Percentiles rank a stretch among this genome's conserved stretches.
Evolutionary conservation across 1,140 invertebrate genomes (phyloP).

Genomic region (Cydia fagiglandana): DNA sequence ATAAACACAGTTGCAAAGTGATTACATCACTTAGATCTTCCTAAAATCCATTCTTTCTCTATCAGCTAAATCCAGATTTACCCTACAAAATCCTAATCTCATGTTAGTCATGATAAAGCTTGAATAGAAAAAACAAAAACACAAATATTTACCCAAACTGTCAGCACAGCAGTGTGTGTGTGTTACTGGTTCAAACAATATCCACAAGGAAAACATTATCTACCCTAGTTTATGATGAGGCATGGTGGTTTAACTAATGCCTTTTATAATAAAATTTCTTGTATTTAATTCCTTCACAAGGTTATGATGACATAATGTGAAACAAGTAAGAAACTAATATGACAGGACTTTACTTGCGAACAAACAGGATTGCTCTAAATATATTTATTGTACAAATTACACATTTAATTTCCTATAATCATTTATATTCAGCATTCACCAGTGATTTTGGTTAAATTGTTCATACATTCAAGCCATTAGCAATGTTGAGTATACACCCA

Average conservation of each 20-base stretch:
- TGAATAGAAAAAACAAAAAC: background rate
- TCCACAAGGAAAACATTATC: conserved; percentile 3
- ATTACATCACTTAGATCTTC: background rate
- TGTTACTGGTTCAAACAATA: background rate
- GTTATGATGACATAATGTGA: background rate
- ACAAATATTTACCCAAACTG: background rate
- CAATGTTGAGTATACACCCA: background rate
- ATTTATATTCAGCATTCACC: background rate
- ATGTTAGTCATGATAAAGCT: background rate
- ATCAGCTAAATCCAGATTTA: background rate
- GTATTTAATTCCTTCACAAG: background rate
- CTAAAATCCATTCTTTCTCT: conserved; percentile 25
- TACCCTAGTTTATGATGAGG: background rate
- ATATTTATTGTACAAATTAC: background rate
- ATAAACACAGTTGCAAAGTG: background rate
- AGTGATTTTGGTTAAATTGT: background rate
- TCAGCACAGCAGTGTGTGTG: no score
- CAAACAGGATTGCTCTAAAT: background rate
- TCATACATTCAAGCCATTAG: background rate
- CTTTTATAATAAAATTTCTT: background rate
- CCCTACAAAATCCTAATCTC: background rate
- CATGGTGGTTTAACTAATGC: background rate
- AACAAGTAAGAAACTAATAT: background rate
- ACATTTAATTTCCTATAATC: background rate
- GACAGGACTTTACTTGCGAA: background rate